Base-by-base conservation (phyloP, 2,888 invertebrate genomes). In the Leucophora obtusa region DNA sequence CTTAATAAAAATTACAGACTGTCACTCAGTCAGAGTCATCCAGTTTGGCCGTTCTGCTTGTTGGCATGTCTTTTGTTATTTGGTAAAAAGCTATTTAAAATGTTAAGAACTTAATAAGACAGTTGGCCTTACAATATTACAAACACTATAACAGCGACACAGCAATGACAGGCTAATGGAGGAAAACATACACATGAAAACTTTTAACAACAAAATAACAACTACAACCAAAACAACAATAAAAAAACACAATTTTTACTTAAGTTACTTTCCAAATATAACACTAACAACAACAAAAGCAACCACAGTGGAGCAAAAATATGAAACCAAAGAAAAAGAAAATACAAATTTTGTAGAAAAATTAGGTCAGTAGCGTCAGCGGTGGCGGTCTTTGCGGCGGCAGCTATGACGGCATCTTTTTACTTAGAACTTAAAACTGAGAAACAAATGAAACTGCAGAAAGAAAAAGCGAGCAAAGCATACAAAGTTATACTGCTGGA, bases 341-440 rank as follows among this genome's bases (percentile, higher is more conserved):
- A 56, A 28, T 9, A 28, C n/a, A 28, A 56, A 56, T 50, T 56
- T 43, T 11, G 4, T 17, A n/a, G n/a, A 9, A 70, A 70, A 81
- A 77, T 81, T 81, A 60, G 81, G 81, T 81, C 81, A 81, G 76
- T 76, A 69, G 76, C 76, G 58, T 43, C 74, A 43, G 17, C 47
- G 63, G 53, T 53, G 58, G 58, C 59, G 53, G 43, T 43, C 35
- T 65, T 63, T 65, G 54, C 74, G 74, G 73, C 70, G 70, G 59
- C 75, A 70, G 43, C 71, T 65, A 59, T 76, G 72, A 53, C 59
- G 50, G 54, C 65, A 63, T 35, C 51, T 76, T 76, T 80, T 69
- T 72, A 35, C 60, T 54, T 68, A 71, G 28, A 65, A 77, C 7
- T 28, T 28, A 28, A n/a, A 38, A 51, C 51, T 11, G 18, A 51